Conservation (phyloP, 2,797 vertebrate genomes). For the Mastacembelus armatus region DNA sequence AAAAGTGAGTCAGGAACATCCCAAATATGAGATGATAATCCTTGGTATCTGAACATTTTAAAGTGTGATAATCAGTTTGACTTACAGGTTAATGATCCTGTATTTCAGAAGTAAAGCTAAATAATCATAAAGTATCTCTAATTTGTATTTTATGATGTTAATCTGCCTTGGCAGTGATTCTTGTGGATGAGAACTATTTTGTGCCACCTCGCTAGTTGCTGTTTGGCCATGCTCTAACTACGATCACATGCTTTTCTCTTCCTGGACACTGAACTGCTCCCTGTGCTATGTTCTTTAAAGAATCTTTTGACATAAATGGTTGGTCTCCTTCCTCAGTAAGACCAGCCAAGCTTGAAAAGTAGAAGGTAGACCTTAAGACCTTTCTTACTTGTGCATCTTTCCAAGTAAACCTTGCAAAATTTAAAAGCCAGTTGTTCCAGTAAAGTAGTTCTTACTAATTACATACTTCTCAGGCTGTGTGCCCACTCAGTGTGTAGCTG, state of each 20-base stretch:
- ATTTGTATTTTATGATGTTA: neutral
- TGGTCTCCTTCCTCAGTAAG: conserved; percentile 32
- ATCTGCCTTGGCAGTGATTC: neutral
- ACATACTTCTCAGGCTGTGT: conserved; percentile 41
- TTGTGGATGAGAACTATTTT: neutral
- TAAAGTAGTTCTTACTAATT: conserved; percentile 47
- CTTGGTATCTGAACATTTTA: neutral
- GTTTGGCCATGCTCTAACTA: conserved; percentile 27
- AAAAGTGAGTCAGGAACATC: neutral
- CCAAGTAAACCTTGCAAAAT: conserved; percentile 22
- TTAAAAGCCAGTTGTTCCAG: conserved; percentile 35
- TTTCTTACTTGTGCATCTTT: conserved; percentile 36
- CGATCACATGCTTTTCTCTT: conserved; percentile 37
- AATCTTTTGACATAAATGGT: conserved; percentile 29
- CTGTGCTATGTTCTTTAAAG: conserved; percentile 10
- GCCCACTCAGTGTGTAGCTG: conserved; percentile 40
- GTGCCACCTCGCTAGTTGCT: conserved; percentile 22
- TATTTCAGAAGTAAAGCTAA: neutral
- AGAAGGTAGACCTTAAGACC: conserved; percentile 24
- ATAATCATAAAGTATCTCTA: neutral
- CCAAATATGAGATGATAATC: neutral
- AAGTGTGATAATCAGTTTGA: neutral
- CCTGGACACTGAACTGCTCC: conserved; percentile 32
- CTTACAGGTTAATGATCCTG: neutral
- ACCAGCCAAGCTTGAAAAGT: conserved; percentile 39